Evolutionary conservation across 2,797 vertebrate genomes (phyloP).

Genomic region (Ispidina lecontei): DNA sequence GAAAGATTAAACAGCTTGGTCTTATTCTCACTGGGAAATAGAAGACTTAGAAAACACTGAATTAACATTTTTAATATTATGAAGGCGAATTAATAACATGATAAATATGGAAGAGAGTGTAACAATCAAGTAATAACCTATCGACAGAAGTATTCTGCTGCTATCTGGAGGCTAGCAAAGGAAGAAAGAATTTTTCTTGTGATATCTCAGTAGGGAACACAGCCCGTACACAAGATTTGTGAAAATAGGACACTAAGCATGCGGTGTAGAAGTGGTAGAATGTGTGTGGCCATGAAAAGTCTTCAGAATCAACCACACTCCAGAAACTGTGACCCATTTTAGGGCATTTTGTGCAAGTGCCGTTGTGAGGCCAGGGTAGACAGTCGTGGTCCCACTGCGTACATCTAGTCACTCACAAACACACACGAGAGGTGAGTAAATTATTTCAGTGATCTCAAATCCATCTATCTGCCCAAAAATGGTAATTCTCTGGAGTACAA

Average conservation of each 20-base stretch:
- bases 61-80: slow-evolving; percentile 75
- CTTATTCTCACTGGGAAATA: slow-evolving; percentile 32
- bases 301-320: neutral
- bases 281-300: rapidly evolving
- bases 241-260: rapidly evolving
- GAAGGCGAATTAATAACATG: slow-evolving; percentile 60
- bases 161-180: slow-evolving; percentile 17
- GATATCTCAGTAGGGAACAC: neutral
- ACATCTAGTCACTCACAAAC: neutral
- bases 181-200: neutral
- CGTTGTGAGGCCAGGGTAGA: neutral
- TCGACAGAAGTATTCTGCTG: slow-evolving; percentile 45
- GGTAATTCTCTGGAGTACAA: neutral
- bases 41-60: slow-evolving; percentile 52
- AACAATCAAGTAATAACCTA: slow-evolving; percentile 5
- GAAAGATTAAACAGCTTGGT: slow-evolving; percentile 70
- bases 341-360: neutral
- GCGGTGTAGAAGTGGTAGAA: neutral
- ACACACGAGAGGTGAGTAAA: rapidly evolving
- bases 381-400: neutral
- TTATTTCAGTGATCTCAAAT: neutral
- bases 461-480: neutral
- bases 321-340: neutral
- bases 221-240: neutral
- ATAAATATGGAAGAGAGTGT: neutral